Base-by-base conservation (phyloP, 2,113 vertebrate genomes). In the Anthoscopus minutus region DNA sequence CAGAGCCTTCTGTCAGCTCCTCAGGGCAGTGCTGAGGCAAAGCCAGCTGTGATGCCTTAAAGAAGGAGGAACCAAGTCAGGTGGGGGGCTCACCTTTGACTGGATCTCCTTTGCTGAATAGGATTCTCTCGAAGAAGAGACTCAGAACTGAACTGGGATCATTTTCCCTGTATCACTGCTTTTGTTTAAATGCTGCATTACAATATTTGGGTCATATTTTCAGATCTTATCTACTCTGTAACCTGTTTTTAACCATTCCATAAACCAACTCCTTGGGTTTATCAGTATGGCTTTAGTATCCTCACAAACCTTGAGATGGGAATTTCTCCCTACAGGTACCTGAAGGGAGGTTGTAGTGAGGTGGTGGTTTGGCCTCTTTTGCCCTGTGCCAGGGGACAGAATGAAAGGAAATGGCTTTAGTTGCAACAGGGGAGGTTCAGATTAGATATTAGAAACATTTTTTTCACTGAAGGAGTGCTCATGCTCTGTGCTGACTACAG, bases 331-430 rank as follows among this genome's bases (percentile, higher is more conserved):
- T 53, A 15, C 45, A 40, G 6, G 30, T 35, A 6, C 62, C 24
- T 76, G n/a, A 54, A 73, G 64, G 14, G 30, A 35, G 21, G 21
- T 31, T 60, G 25, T 40, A 67, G 62, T 40, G 61, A 76, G 14
- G 9, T 40, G 24, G n/a, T 82, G 30, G 24, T n/a, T 67, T 67
- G 45, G 13, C 67, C 61, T 67, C 45, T 54, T 81, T 38, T 66
- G 11, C 53, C 37, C 23, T 67, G n/a, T 66, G 13, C 19, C 53
- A 74, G 21, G 53, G 17, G 21, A 53, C 22, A 40, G 38, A 38
- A 30, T 0, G 0, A 78, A 60, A 53, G 28, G 54, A 54, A 74
- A 40, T 0, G 0, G 38, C 47, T 40, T 61, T 47, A 61, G 12
- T 19, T 76, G n/a, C 10, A 13, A 15, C 30, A 81, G 8, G 1